Conservation (phyloP, 2,113 vertebrate genomes). For the Gavia stellata region DNA sequence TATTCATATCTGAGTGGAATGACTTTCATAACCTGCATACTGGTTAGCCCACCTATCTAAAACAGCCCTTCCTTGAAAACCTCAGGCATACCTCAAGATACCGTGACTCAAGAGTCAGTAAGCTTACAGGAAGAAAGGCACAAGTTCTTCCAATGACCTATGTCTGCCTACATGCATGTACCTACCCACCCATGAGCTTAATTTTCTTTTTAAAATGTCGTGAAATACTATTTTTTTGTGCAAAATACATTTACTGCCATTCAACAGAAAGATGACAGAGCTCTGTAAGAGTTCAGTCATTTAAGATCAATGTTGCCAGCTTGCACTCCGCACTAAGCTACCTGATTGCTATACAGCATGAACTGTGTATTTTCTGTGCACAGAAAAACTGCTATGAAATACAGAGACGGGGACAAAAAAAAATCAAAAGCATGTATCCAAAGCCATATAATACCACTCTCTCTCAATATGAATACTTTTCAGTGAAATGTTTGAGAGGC, state of each 20-base stretch:
- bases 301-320: neutral
- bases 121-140: neutral
- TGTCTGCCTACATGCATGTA: neutral
- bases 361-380: neutral
- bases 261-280: neutral
- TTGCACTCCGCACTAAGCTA: neutral
- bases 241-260: neutral
- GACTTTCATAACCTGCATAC: neutral
- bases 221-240: neutral
- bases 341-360: neutral
- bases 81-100: neutral
- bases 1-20: neutral
- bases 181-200: neutral
- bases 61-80: neutral
- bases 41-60: neutral
- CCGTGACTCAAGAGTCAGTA: neutral
- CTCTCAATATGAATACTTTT: neutral
- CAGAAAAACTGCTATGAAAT: neutral
- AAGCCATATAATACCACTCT: neutral
- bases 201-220: neutral
- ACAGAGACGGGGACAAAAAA: neutral
- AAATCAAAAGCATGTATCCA: neutral
- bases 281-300: neutral
- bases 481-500: neutral
- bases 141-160: neutral